These are phyloP conservation scores for Cyrtonyx montezumae DNA, from an alignment of 2,113 vertebrate species.

Conservation along the genomic window DNA sequence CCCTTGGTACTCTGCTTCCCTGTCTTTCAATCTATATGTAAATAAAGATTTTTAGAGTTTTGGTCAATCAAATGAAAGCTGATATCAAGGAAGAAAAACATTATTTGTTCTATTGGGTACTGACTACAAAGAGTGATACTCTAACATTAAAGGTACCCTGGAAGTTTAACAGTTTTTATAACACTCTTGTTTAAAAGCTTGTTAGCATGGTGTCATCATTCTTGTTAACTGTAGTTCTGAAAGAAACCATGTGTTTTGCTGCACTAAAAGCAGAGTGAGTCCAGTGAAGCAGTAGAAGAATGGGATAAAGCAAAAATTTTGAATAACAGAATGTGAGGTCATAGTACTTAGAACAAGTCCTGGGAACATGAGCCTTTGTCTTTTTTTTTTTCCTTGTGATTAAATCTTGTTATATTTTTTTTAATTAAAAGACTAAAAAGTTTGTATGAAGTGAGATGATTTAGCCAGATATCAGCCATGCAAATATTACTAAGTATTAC, in stretches of 20 bases:
- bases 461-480: neutral
- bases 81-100: neutral
- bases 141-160: neutral
- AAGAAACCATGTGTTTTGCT: neutral
- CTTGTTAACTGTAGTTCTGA: neutral
- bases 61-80: neutral
- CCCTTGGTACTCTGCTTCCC: neutral
- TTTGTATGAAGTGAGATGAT: neutral
- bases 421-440: neutral
- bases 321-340: neutral
- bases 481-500: neutral
- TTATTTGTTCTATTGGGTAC: neutral
- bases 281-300: neutral
- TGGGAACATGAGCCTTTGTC: neutral
- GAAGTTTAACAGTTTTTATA: neutral
- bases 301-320: neutral
- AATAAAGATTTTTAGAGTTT: neutral
- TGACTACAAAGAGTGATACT: neutral
- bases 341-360: neutral
- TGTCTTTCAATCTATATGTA: neutral
- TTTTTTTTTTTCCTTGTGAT: too few relatives aligned
- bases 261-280: neutral
- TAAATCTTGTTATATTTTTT: neutral
- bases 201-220: neutral
- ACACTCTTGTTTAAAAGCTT: neutral